These are phyloP conservation scores for Xanthorhoe spadicearia DNA, from an alignment of 2,888 invertebrate genomes.

Conservation along the genomic window DNA sequence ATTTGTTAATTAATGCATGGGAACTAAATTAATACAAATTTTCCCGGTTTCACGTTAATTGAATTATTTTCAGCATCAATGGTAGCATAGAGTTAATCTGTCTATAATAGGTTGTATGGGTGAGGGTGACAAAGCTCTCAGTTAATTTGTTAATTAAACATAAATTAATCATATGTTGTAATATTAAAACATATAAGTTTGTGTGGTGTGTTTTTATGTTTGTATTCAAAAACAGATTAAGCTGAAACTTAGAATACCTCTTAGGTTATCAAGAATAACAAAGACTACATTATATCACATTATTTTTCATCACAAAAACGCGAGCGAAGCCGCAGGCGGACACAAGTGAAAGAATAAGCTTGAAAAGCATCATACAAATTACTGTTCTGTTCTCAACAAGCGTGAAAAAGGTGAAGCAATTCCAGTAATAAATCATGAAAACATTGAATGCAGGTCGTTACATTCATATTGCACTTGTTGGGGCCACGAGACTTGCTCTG, in stretches of 20 bases:
- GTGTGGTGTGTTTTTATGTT: too few relatives aligned
- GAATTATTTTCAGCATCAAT: neutral
- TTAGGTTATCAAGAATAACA: too few relatives aligned
- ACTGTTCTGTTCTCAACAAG: conserved; percentile 10
- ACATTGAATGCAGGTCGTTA: conserved; percentile 46
- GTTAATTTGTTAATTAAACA: too few relatives aligned
- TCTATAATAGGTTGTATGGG: neutral
- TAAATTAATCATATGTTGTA: too few relatives aligned
- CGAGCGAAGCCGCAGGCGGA: too few relatives aligned
- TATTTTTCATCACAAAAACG: too few relatives aligned
- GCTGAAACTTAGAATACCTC: too few relatives aligned
- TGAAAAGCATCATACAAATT: conserved; percentile 1
- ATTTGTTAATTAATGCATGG: neutral
- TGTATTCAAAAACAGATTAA: too few relatives aligned
- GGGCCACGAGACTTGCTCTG: conserved; percentile 36
- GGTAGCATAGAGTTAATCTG: neutral
- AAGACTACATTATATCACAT: too few relatives aligned
- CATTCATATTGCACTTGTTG: conserved; percentile 48
- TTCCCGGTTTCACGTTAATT: neutral
- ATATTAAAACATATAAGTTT: too few relatives aligned
- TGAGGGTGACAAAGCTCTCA: too few relatives aligned
- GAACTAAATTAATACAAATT: neutral
- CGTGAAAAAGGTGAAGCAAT: conserved; percentile 22
- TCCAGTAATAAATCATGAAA: conserved; percentile 36
- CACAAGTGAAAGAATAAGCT: neutral